Conservation (phyloP, 2,888 invertebrate species). For the Biston stratarius region DNA sequence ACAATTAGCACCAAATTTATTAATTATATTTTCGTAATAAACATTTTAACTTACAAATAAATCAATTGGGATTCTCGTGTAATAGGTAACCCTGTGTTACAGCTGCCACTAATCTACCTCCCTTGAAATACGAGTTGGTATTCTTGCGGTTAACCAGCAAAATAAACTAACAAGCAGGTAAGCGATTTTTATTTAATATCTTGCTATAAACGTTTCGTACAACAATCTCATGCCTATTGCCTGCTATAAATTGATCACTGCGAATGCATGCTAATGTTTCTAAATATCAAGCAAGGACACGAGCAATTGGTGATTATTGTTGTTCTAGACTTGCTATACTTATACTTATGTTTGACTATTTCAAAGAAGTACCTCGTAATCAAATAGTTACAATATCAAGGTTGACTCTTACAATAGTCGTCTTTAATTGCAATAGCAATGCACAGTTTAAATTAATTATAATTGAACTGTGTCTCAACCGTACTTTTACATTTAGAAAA, state of each 20-base stretch:
- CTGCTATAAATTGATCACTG: conserved; percentile 34
- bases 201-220: conserved; percentile 8
- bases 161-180: background rate
- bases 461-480: conserved; percentile 9
- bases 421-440: background rate
- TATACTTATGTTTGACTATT: background rate
- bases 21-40: too few species aligned
- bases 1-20: too few species aligned
- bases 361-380: background rate
- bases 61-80: too few species aligned
- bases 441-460: conserved; percentile 4
- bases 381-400: background rate
- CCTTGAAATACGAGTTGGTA: conserved; percentile 16
- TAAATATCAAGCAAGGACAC: conserved; percentile 45
- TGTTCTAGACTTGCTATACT: conserved; percentile 9
- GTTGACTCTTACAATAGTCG: background rate
- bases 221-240: conserved; percentile 25
- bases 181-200: background rate
- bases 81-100: too few species aligned
- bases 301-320: conserved; percentile 37
- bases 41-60: too few species aligned
- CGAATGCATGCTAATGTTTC: conserved; percentile 41
- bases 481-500: conserved; percentile 1
- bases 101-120: too few species aligned
- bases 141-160: conserved; percentile 22